These are phyloP conservation scores for Samia ricini DNA, from an alignment of 1,140 invertebrate species.

Conservation along the genomic window DNA sequence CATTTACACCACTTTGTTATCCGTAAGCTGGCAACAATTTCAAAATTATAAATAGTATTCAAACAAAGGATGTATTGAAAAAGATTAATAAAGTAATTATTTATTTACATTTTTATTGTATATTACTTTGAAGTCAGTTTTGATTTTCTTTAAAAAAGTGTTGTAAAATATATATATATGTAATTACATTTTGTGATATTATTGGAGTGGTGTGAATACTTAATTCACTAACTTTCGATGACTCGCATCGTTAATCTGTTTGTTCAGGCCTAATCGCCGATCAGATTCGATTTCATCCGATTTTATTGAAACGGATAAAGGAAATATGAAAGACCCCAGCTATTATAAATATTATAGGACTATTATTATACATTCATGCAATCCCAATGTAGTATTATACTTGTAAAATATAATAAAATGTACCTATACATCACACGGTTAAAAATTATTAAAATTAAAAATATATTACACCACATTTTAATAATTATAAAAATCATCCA, in stretches of 20 bases:
- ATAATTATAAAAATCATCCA: too few species aligned
- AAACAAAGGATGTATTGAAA: too few species aligned
- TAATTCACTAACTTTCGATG: neutral
- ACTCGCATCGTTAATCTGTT: neutral
- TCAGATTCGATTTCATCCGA: slow-evolving; percentile 30
- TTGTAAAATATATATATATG: too few species aligned
- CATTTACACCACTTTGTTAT: too few species aligned
- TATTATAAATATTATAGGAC: slow-evolving; percentile 20
- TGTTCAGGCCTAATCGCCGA: slow-evolving; percentile 17
- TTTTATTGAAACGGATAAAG: slow-evolving; percentile 31
- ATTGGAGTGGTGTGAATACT: neutral
- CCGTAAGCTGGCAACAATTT: too few species aligned
- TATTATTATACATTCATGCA: slow-evolving; percentile 14
- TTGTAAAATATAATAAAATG: neutral
- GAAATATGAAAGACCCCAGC: slow-evolving; percentile 19
- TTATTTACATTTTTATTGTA: too few species aligned
- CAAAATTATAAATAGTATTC: too few species aligned
- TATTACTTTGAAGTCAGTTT: too few species aligned
- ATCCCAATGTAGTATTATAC: neutral
- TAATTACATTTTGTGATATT: neutral
- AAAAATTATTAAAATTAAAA: too few species aligned
- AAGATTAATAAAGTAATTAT: too few species aligned
- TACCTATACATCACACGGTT: neutral
- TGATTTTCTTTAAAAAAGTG: too few species aligned
- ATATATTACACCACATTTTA: too few species aligned